These are phyloP conservation scores for Acarapis woodi DNA, from an alignment of 1,140 invertebrate species.

Conservation along the genomic window DNA sequence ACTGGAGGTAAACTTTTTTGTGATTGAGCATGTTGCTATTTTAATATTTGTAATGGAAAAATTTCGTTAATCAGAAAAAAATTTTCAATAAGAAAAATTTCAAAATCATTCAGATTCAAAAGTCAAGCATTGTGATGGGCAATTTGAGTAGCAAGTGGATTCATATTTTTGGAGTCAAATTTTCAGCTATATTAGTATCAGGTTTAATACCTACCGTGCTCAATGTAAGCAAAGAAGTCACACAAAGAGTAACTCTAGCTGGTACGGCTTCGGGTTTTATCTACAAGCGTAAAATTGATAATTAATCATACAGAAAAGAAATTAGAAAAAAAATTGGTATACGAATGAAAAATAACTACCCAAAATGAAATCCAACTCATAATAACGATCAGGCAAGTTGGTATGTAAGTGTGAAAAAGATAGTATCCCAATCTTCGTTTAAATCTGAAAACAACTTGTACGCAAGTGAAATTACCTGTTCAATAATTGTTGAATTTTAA, in stretches of 20 bases:
- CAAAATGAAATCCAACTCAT: conserved; percentile 19
- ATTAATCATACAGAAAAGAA: background rate
- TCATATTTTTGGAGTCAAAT: too few species aligned
- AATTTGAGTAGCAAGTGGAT: background rate
- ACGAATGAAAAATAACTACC: conserved; percentile 11
- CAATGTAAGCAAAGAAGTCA: conserved; percentile 34
- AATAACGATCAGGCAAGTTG: conserved; percentile 18
- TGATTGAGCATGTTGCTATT: conserved; percentile 18
- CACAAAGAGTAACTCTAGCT: conserved; percentile 17
- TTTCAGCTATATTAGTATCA: too few species aligned
- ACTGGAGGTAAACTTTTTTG: conserved; percentile 54
- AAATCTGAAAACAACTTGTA: conserved; percentile 53
- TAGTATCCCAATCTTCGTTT: conserved; percentile 37
- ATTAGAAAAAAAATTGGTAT: background rate
- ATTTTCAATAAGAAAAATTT: too few species aligned
- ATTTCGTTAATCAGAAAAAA: background rate
- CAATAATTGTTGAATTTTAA: too few species aligned
- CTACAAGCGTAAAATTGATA: background rate
- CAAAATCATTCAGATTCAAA: too few species aligned
- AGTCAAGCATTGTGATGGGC: too few species aligned
- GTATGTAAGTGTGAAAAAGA: conserved; percentile 17
- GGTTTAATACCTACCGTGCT: too few species aligned
- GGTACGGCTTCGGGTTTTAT: conserved; percentile 16
- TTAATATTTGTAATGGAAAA: background rate
- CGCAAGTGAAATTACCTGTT: conserved; percentile 53